phyloP scores from a whole-genome alignment of 2,888 invertebrate species.

The Tromatobia lineatoria region DNA sequence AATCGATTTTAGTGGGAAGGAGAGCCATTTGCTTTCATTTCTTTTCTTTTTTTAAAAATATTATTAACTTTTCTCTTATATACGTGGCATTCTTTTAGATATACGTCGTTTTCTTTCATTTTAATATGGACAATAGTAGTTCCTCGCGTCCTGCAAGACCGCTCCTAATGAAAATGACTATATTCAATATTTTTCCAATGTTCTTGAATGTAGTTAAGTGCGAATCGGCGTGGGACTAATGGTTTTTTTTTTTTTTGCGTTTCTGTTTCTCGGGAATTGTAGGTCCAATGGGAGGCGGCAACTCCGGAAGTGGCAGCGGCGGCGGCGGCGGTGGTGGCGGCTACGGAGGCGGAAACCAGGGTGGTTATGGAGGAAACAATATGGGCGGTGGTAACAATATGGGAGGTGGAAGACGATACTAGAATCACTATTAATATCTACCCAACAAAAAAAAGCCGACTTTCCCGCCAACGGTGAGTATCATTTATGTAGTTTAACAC shows the following conservation, averaged over 20 bases:
- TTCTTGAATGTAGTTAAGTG: background rate
- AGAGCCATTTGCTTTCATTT: background rate
- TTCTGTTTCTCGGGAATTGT: constrained; percentile 17
- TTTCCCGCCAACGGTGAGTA: constrained; percentile 81
- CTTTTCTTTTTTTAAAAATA: no score
- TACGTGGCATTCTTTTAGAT: background rate
- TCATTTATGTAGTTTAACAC: constrained; percentile 27
- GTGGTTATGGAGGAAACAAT: constrained; percentile 84
- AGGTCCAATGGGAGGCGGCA: constrained; percentile 81
- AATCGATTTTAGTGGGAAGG: background rate
- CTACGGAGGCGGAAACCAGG: constrained; percentile 84
- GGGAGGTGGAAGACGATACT: constrained; percentile 83
- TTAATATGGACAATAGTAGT: background rate
- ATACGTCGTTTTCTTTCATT: background rate
- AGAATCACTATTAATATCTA: constrained; percentile 65
- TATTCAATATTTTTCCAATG: background rate
- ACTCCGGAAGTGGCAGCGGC: constrained; percentile 85
- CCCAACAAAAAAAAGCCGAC: constrained; percentile 61
- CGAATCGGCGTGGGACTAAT: constrained; percentile 7
- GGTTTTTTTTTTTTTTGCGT: background rate
- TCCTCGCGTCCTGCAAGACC: constrained; percentile 7
- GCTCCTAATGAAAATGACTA: background rate
- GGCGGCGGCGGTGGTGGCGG: constrained; percentile 87
- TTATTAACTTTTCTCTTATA: background rate
- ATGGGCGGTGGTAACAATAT: constrained; percentile 81